Conservation (phyloP, 2,797 vertebrate genomes). For the Eulemur rubriventer region DNA sequence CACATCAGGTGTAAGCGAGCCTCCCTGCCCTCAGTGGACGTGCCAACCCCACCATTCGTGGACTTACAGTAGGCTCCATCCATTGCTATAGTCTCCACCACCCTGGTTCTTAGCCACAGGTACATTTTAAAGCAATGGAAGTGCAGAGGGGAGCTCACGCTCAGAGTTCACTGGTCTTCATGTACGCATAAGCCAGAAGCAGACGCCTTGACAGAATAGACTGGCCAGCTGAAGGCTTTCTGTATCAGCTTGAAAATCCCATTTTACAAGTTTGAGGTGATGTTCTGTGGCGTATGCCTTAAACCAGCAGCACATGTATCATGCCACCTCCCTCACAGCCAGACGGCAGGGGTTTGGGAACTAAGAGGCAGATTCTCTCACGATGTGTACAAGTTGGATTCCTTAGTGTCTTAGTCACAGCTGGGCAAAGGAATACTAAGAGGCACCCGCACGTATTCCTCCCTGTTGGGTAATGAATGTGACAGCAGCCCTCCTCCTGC, state of each 20-base stretch:
- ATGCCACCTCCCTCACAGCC: neutral
- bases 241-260: neutral
- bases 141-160: neutral
- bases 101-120: neutral
- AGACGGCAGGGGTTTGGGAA: neutral
- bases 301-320: neutral
- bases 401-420: neutral
- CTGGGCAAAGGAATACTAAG: neutral
- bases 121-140: neutral
- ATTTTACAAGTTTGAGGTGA: neutral
- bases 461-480: too few species aligned
- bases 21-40: neutral
- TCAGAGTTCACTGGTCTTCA: neutral
- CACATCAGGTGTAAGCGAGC: neutral
- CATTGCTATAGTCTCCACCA: neutral
- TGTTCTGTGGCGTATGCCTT: neutral
- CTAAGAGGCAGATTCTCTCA: neutral
- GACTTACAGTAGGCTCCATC: neutral
- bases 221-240: neutral
- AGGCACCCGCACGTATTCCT: neutral
- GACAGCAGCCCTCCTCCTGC: neutral
- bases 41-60: neutral
- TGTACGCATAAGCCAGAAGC: neutral
- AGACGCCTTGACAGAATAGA: neutral
- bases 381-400: neutral